phyloP scores from a whole-genome alignment of 2,113 vertebrate species.

The Zosterops pallidus region DNA sequence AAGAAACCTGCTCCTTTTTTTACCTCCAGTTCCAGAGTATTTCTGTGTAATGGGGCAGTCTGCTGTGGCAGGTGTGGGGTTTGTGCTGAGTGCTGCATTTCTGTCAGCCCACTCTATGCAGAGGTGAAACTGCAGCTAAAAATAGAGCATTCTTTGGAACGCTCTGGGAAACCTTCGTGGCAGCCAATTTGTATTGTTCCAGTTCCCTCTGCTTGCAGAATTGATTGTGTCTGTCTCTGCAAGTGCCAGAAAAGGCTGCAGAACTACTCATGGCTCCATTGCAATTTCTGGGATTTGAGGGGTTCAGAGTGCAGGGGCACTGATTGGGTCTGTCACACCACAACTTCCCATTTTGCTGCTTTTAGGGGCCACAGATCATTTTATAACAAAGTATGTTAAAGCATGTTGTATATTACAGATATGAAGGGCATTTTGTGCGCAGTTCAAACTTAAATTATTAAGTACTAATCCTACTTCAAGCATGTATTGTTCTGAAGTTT shows the following conservation, averaged over 20 bases:
- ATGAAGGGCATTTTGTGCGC: neutral
- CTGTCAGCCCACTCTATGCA: slow-evolving; percentile 72
- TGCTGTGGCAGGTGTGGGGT: slow-evolving; percentile 15
- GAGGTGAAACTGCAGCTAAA: slow-evolving; percentile 80
- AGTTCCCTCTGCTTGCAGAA: slow-evolving; percentile 74
- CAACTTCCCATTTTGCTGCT: neutral
- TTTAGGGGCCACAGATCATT: neutral
- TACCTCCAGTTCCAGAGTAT: neutral
- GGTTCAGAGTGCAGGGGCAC: neutral
- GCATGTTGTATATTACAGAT: neutral
- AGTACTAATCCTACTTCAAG: neutral
- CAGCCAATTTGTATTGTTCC: slow-evolving; percentile 76
- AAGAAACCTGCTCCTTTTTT: slow-evolving; percentile 1
- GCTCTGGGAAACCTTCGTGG: slow-evolving; percentile 51
- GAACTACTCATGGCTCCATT: slow-evolving; percentile 17
- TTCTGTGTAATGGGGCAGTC: slow-evolving; percentile 28
- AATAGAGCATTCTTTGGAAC: slow-evolving; percentile 75
- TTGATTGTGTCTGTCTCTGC: slow-evolving; percentile 70
- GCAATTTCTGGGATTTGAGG: slow-evolving; percentile 31
- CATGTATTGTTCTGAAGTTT: neutral
- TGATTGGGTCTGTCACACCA: neutral
- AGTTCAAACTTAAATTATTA: neutral
- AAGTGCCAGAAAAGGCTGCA: slow-evolving; percentile 72
- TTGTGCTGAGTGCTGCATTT: slow-evolving; percentile 73
- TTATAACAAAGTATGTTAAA: neutral